Conservation (phyloP, 2,113 vertebrate genomes). For the Suncus etruscus region DNA sequence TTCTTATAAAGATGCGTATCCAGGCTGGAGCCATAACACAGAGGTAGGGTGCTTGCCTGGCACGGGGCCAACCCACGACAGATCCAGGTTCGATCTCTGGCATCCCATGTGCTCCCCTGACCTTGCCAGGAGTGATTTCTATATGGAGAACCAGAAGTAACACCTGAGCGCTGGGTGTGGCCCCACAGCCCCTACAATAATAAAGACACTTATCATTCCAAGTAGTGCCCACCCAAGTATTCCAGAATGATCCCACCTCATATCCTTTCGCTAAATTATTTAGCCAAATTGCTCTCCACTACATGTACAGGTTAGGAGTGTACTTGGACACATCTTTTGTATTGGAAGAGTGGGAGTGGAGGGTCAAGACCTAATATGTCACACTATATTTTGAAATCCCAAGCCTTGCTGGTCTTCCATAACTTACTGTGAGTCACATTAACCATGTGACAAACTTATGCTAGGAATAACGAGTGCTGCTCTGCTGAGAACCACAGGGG, state of each 20-base stretch:
- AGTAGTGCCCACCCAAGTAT: not conserved
- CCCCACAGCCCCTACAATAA: too few relatives aligned
- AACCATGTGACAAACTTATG: not conserved
- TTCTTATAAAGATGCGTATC: not conserved
- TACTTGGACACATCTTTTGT: not conserved
- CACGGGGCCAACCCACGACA: too few relatives aligned
- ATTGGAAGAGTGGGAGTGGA: too few relatives aligned
- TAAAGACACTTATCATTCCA: not conserved
- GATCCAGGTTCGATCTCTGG: too few relatives aligned
- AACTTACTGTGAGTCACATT: not conserved
- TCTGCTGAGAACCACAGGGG: not conserved
- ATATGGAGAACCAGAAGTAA: too few relatives aligned
- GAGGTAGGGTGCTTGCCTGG: too few relatives aligned
- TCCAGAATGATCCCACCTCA: not conserved
- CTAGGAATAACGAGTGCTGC: not conserved
- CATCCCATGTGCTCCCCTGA: too few relatives aligned
- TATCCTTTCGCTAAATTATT: not conserved
- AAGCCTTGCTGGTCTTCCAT: not conserved
- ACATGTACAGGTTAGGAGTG: not conserved
- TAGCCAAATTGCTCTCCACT: not conserved
- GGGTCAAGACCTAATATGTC: not conserved
- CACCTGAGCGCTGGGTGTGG: too few relatives aligned
- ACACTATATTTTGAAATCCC: not conserved
- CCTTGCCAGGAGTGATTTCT: too few relatives aligned
- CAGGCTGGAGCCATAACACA: too few relatives aligned